Base-by-base conservation (phyloP, 1,140 invertebrate genomes). In the Diplogasteroides magnus region DNA sequence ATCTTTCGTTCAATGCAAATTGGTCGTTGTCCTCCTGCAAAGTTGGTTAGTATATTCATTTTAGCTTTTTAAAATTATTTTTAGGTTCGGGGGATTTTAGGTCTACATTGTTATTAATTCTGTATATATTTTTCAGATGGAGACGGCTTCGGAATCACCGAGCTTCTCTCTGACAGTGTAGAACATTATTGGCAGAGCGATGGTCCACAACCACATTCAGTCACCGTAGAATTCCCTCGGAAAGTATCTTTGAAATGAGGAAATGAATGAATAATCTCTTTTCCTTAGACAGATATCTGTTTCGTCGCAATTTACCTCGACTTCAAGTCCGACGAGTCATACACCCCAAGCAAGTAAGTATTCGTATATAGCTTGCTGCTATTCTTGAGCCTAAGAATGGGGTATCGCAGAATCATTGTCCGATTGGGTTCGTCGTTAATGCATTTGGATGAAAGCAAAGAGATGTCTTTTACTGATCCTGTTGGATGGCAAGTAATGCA, bases 171-270 rank as follows among this genome's bases (percentile, higher is more conserved):
- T 13, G 64, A 67, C 13, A 56, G 25, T 23, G 70, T 68, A 0
- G 70, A 72, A 15, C 63, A 67, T 27, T 72, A 67, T 60, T 72
- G 70, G 70, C 70, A 72, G 59, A 72, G 70, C 27, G 70, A 72
- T 48, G 70, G 70, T 15, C 70, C 64, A 6, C 65, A 67, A 28
- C 70, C 70, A 14, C 70, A 72, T 28, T 67, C 70, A 14, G 55
- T 72, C 27, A 57, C 31, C 29, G 19, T 72, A 14, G 70, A 72
- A 37, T 72, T 72, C 27, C 31, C 66, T 11, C 28, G 48, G 25
- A 72, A 72, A 48, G 37, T 48, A 48, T 48, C 6, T 11, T 48
- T n/a, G n/a, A n/a, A n/a, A n/a, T n/a, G n/a, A n/a, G n/a, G n/a
- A n/a, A n/a, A n/a, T n/a, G n/a, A n/a, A n/a, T n/a, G n/a, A 48